Base-by-base conservation (phyloP, 2,888 invertebrate genomes). In the Sphaerophoria rueppellii region DNA sequence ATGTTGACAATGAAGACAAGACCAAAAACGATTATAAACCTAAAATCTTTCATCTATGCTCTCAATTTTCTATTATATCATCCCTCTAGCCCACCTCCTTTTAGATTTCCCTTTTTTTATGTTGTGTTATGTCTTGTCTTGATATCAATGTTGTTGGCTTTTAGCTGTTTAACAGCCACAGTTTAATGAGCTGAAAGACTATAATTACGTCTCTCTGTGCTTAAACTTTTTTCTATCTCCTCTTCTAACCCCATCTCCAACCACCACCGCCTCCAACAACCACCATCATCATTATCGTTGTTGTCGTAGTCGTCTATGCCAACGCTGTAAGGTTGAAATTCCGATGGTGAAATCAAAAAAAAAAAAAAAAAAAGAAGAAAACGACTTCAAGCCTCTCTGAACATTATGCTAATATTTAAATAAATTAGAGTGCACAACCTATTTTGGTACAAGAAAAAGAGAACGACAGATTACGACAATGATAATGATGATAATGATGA, bases 381-480 rank as follows among this genome's bases (percentile, higher is more conserved):
- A 65, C 35, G 48, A 34, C 63, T 65, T n/a, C 50, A 16, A 65
- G 63, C 63, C 50, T 24, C 24, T 24, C 24, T 4, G 0, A 81
- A 37, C 54, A 61, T 50, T 48, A 73, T 52, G 69, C 55, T 67
- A 72, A 73, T 82, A 78, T 70, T 70, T 40, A 78, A 74, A 78
- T 70, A 70, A 74, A 78, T 78, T 69, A 82, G 73, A 82, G 69
- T 69, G 50, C 57, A 57, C 57, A 78, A 54, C 72, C 72, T 63
- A 69, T 70, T 78, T 70, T 65, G n/a, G 11, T 24, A 24, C 24
- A 24, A 24, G 24, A 58, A 65, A 12, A 65, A 50, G 34, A 50
- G 65, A 34, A 37, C 65, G 35, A 24, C 12, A 46, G 65, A 34
- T 50, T 16, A 65, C 65, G 50, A 50, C 24, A 35, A 24, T 48